These are phyloP conservation scores for Ceratosolen fusciceps DNA, from an alignment of 1,140 invertebrate genomes.

Conservation along the genomic window DNA sequence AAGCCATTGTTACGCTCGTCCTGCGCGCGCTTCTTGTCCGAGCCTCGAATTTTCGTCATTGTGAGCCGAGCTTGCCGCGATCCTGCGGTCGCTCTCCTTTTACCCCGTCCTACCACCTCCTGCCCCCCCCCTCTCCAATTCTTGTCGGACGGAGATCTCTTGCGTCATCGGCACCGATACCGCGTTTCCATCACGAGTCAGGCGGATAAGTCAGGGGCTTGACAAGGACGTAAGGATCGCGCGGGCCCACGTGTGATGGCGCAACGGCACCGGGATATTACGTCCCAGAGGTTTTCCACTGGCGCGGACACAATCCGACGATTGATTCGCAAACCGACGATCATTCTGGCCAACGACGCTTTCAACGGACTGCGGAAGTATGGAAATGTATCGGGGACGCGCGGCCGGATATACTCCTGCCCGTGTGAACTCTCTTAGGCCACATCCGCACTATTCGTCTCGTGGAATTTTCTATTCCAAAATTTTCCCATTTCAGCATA, in stretches of 20 bases:
- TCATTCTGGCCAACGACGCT: neutral
- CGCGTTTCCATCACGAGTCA: no score
- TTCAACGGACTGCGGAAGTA: neutral
- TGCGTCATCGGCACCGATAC: no score
- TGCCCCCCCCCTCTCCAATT: no score
- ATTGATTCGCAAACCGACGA: neutral
- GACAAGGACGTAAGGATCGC: no score
- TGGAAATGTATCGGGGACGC: neutral
- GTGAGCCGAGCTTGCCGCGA: neutral
- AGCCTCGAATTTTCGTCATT: neutral
- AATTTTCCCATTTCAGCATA: neutral
- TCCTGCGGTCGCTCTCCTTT: neutral
- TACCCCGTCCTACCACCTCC: no score
- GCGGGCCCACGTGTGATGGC: neutral
- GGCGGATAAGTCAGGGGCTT: neutral
- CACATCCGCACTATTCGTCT: neutral
- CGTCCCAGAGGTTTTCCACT: neutral
- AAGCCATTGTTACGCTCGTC: constrained; percentile 14
- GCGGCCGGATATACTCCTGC: neutral
- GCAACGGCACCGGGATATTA: neutral
- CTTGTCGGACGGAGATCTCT: no score
- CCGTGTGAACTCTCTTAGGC: neutral
- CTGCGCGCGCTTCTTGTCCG: neutral
- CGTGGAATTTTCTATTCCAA: neutral
- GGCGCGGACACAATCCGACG: neutral